Evolutionary conservation across 2,797 vertebrate species (phyloP).

Genomic region (Natrix natrix): DNA sequence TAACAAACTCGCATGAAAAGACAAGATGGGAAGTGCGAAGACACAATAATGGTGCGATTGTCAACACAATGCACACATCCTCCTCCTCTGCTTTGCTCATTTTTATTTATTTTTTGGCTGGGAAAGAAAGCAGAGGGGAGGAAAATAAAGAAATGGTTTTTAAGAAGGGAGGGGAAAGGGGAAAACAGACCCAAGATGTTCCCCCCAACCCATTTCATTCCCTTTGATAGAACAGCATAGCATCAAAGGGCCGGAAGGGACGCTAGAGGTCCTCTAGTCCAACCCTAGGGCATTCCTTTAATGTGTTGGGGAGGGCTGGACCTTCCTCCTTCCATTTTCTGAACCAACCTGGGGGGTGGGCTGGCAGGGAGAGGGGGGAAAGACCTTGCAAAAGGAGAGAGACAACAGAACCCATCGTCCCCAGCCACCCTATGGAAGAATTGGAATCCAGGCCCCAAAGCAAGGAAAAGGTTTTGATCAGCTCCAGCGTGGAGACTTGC

Average conservation of each 20-base stretch:
- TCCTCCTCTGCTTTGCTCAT: not conserved
- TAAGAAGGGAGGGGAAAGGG: not conserved
- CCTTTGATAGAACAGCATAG: not conserved
- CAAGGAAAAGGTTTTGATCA: not conserved
- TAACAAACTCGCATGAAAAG: not conserved
- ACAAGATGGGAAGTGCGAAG: not conserved
- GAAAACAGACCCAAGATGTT: not conserved
- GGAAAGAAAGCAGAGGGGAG: not conserved
- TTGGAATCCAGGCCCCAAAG: not conserved
- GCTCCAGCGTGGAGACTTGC: not conserved
- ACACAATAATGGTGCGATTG: not conserved
- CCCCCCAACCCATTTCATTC: not conserved
- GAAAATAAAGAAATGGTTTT: not conserved
- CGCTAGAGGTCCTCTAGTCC: not conserved
- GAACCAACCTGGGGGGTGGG: not conserved
- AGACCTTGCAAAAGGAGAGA: not conserved
- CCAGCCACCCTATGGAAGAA: not conserved
- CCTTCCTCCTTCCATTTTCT: not conserved
- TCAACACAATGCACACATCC: not conserved
- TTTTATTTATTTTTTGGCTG: too few species aligned
- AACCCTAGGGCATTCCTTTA: not conserved
- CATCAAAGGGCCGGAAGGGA: not conserved
- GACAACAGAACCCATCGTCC: not conserved
- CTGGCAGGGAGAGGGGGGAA: accelerated
- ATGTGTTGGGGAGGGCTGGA: not conserved